phyloP scores from a whole-genome alignment of 2,797 vertebrate species.

The Columba guinea region DNA sequence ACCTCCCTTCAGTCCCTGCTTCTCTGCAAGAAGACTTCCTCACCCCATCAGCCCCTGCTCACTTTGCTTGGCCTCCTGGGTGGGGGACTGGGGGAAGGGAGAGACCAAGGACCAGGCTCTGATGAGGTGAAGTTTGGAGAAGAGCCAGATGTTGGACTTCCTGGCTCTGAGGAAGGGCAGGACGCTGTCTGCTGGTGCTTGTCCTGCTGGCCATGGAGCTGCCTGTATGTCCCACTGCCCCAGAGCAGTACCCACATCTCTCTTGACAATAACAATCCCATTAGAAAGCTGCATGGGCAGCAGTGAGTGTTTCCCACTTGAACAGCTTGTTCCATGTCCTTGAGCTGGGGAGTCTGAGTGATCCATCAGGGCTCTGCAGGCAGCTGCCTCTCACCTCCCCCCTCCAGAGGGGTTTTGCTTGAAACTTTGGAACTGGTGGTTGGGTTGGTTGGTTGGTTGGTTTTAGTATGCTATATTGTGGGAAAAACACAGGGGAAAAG shows the following conservation, averaged over 20 bases:
- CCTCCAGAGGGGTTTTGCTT: background rate
- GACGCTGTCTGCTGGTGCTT: background rate
- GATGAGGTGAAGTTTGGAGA: background rate
- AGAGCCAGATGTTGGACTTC: background rate
- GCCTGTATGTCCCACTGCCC: background rate
- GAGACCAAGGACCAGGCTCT: background rate
- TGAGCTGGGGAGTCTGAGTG: background rate
- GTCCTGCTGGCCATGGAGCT: background rate
- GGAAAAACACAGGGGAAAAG: background rate
- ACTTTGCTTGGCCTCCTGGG: background rate
- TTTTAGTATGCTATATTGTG: background rate
- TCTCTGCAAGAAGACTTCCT: background rate
- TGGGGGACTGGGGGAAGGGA: background rate
- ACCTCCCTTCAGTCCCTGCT: background rate
- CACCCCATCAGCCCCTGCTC: background rate
- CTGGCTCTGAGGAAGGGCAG: background rate
- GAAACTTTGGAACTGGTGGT: background rate
- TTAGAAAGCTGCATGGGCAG: background rate
- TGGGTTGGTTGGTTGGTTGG: no score
- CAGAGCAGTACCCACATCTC: rapidly evolving
- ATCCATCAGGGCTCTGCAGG: background rate
- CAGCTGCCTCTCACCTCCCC: background rate
- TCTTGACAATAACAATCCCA: background rate
- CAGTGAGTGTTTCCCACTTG: background rate
- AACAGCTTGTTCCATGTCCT: background rate